A percentile compares a stretch with the other conserved stretches of the same genome.
phyloP scores from a whole-genome alignment of 2,113 vertebrate species.

The Haemorhous mexicanus region DNA sequence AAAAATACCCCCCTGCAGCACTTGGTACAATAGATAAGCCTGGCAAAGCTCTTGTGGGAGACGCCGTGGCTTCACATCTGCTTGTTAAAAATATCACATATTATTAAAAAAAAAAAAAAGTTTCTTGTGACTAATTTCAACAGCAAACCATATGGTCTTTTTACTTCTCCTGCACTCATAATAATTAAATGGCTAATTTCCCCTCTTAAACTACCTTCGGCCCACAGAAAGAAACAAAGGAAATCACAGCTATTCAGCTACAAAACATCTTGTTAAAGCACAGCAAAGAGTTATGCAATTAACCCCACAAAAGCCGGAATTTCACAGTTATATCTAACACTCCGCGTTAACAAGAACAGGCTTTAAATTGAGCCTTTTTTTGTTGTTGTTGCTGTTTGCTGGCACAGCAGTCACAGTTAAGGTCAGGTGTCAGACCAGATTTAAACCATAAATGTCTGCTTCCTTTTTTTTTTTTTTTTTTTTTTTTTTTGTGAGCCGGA shows the following conservation, averaged over 20 bases:
- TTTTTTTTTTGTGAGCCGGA: neutral
- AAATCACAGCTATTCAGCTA: slow-evolving; percentile 65
- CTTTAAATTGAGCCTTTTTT: slow-evolving; percentile 18
- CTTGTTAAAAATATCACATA: slow-evolving; percentile 76
- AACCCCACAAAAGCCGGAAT: slow-evolving; percentile 62
- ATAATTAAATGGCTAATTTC: slow-evolving; percentile 74
- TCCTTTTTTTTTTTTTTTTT: neutral
- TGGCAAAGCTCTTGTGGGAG: slow-evolving; percentile 62
- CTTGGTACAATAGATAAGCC: slow-evolving; percentile 46
- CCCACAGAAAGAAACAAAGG: slow-evolving; percentile 73
- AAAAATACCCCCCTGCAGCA: slow-evolving; percentile 30
- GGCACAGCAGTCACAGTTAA: slow-evolving; percentile 39
- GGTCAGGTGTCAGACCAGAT: slow-evolving; percentile 50
- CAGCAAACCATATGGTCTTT: slow-evolving; percentile 73
- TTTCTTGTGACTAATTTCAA: slow-evolving; percentile 78
- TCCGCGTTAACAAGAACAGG: slow-evolving; percentile 12
- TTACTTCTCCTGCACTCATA: slow-evolving; percentile 70
- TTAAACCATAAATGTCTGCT: slow-evolving; percentile 53
- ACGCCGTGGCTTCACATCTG: slow-evolving; percentile 63
- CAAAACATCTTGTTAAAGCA: slow-evolving; percentile 65
- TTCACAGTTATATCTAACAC: slow-evolving; percentile 62
- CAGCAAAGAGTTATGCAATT: slow-evolving; percentile 65
- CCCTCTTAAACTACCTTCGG: slow-evolving; percentile 63
- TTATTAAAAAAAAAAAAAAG: slow-evolving; percentile 72
- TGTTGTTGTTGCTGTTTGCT: slow-evolving; percentile 39